These are phyloP conservation scores for Hipparchia sbordonii DNA, from an alignment of 2,888 invertebrate species.

Conservation along the genomic window DNA sequence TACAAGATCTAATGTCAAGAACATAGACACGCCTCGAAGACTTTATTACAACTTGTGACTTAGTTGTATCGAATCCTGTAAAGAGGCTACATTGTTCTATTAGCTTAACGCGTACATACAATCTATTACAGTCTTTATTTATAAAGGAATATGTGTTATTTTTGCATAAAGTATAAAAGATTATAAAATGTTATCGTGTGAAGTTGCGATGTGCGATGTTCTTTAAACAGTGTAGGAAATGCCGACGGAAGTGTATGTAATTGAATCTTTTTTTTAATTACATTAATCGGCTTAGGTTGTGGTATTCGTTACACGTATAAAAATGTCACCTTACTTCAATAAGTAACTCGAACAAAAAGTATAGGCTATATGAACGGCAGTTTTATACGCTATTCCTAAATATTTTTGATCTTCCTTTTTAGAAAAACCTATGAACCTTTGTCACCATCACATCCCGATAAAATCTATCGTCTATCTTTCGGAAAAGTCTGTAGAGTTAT, in stretches of 20 bases:
- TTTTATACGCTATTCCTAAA: too few relatives aligned
- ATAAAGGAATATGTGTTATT: background rate
- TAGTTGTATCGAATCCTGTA: conserved; percentile 29
- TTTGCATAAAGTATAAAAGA: background rate
- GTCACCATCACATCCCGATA: too few relatives aligned
- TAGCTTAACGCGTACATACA: conserved; percentile 4
- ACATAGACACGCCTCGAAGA: conserved; percentile 31
- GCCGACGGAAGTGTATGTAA: conserved; percentile 70
- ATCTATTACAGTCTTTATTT: conserved; percentile 19
- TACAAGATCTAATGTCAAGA: conserved; percentile 43
- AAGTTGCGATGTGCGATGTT: conserved; percentile 52
- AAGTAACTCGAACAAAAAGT: background rate
- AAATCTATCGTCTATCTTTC: too few relatives aligned
- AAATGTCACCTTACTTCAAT: background rate
- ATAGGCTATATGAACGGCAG: background rate
- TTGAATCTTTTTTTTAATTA: conserved; percentile 34
- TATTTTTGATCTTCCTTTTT: too few relatives aligned
- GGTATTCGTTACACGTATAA: background rate
- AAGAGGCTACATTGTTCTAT: conserved; percentile 22
- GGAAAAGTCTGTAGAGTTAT: too few relatives aligned
- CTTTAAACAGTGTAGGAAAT: conserved; percentile 71
- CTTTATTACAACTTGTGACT: conserved; percentile 30
- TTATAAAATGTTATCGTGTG: conserved; percentile 14
- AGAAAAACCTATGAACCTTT: too few relatives aligned
- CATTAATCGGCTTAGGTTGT: conserved; percentile 9